Base-by-base conservation (phyloP, 2,888 invertebrate species). In the Caenorhabditis panamensis region DNA sequence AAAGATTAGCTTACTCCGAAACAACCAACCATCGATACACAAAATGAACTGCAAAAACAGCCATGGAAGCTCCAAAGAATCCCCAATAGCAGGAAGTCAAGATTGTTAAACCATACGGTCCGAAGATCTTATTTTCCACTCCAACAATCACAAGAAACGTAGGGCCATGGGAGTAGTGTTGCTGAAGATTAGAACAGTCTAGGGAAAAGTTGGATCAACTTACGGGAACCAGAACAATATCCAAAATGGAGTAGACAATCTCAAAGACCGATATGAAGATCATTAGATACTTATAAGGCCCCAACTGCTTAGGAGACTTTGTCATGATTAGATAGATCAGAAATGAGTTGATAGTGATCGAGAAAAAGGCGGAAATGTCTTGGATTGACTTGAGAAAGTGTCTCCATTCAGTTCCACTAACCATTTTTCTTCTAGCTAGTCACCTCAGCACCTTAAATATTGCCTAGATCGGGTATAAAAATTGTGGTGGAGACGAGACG, bases 241-340 rank as follows among this genome's bases (percentile, higher is more conserved):
- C 73, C 6, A 66, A 11, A 26, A 64, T 37, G 2, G 73, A 73
- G 26, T 73, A 75, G 11, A 59, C 54, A 3, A 67, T 53, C 41
- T 75, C 75, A 44, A 67, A 75, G 1, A 59, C 44, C 0, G 67
- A 53, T 9, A 75, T 61, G 26, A 44, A 54, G 3, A 75, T 62
- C 75, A 75, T 75, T 0, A 75, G 18, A n/a, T 67, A 77, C 28
- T 63, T 62, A 28, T 77, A 77, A 6, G 63, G 56, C 2, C 77
- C 77, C 9, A 77, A 16, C n/a, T 56, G 36, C 56, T 76, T 76
- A 11, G 61, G 75, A 6, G 67, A 67, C 49, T 75, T 66, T 2
- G 51, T 37, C 16, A 63, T 11, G 20, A 72, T 58, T n/a, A 72
- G 28, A 44, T 28, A 54, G 36, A 72, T 62, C 31, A 72, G 18